These are phyloP conservation scores for Drosophila suzukii DNA, from an alignment of 1,140 invertebrate genomes.

Conservation along the genomic window DNA sequence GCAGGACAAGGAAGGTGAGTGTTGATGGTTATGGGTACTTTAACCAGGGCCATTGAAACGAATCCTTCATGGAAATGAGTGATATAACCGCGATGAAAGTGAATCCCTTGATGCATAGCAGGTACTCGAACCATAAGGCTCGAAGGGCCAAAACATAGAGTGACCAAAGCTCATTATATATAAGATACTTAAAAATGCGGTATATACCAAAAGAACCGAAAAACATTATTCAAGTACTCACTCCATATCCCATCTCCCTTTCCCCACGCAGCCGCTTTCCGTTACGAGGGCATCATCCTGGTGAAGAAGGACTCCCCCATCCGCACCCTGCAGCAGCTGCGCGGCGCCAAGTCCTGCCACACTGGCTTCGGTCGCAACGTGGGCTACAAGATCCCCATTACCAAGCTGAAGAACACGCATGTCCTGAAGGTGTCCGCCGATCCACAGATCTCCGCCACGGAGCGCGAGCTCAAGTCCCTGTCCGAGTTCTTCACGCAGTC, in stretches of 20 bases:
- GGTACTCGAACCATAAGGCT: not conserved
- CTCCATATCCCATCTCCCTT: no score
- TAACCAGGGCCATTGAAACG: no score
- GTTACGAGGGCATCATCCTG: slow-evolving; percentile 92
- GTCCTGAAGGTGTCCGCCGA: slow-evolving; percentile 88
- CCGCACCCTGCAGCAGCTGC: slow-evolving; percentile 87
- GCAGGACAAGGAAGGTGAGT: slow-evolving; percentile 86
- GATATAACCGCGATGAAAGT: no score
- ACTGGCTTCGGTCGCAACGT: slow-evolving; percentile 92
- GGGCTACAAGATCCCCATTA: slow-evolving; percentile 91
- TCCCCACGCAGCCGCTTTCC: slow-evolving; percentile 87
- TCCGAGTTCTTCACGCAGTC: slow-evolving; percentile 90
- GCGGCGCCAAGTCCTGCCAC: slow-evolving; percentile 91
- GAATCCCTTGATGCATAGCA: not conserved
- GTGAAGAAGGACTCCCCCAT: slow-evolving; percentile 89
- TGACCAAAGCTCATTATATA: no score
- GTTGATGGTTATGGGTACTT: not conserved
- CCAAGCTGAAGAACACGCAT: slow-evolving; percentile 89
- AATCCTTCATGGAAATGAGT: no score
- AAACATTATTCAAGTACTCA: no score
- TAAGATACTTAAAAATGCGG: no score
- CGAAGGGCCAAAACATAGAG: not conserved
- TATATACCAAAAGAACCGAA: no score
- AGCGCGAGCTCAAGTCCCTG: slow-evolving; percentile 90
- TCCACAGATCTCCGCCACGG: slow-evolving; percentile 88